These are phyloP conservation scores for Drosophila oshimai DNA, from an alignment of 1,140 invertebrate species.

Conservation along the genomic window DNA sequence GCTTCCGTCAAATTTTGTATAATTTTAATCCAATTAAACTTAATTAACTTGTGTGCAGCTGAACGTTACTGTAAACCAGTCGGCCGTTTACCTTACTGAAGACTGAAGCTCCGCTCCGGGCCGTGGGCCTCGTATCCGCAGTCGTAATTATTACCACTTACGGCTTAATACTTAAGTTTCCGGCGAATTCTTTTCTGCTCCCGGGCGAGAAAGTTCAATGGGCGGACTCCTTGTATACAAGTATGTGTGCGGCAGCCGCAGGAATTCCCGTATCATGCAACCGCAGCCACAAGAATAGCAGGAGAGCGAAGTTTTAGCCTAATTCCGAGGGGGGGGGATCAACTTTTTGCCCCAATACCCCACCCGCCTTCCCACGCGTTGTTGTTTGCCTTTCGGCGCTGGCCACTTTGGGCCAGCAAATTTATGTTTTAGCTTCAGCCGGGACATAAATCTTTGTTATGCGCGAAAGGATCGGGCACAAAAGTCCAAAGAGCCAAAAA, in stretches of 20 bases:
- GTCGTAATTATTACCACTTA: slow-evolving; percentile 79
- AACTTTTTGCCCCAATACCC: slow-evolving; percentile 66
- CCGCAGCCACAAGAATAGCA: slow-evolving; percentile 35
- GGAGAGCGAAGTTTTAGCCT: slow-evolving; percentile 55
- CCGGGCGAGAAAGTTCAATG: slow-evolving; percentile 23
- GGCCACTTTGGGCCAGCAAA: slow-evolving; percentile 57
- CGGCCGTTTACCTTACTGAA: too few species aligned
- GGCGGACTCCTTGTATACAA: slow-evolving; percentile 2
- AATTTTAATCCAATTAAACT: slow-evolving; percentile 79
- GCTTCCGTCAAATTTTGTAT: slow-evolving; percentile 54
- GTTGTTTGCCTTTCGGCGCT: slow-evolving; percentile 7
- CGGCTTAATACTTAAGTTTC: slow-evolving; percentile 72
- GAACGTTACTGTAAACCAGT: slow-evolving; percentile 47
- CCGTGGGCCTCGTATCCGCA: slow-evolving; percentile 34
- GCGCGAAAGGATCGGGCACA: slow-evolving; percentile 5
- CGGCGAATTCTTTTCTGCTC: not conserved
- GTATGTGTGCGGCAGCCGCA: slow-evolving; percentile 27
- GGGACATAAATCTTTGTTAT: slow-evolving; percentile 70
- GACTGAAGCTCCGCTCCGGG: not conserved
- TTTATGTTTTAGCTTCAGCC: slow-evolving; percentile 57
- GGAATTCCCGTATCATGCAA: slow-evolving; percentile 67
- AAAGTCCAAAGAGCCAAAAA: slow-evolving; percentile 11
- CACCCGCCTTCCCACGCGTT: not conserved
- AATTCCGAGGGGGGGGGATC: slow-evolving; percentile 33
- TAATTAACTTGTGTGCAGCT: slow-evolving; percentile 64